Percentiles rank a stretch among this genome's conserved stretches.
Conservation (phyloP, 2,797 vertebrate species). For the Lithobates pipiens region DNA sequence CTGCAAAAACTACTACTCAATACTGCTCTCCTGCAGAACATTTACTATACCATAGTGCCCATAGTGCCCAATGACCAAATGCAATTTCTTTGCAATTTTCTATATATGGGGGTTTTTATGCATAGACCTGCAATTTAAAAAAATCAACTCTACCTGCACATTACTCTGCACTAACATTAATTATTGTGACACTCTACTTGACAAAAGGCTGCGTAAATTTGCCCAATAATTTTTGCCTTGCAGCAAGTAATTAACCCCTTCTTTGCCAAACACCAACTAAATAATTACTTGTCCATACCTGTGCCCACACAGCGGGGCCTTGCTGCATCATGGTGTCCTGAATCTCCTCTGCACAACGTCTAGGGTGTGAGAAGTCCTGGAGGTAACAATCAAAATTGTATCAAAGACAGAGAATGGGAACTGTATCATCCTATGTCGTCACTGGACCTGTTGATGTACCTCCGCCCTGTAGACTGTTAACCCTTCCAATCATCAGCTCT, state of each 20-base stretch:
- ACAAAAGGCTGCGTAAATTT: background rate
- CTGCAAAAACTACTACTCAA: no score
- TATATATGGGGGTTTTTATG: no score
- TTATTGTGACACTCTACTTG: background rate
- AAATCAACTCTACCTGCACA: background rate
- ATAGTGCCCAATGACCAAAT: no score
- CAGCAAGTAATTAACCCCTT: slow-evolving; percentile 16
- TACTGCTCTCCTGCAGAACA: no score
- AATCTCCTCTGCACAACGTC: slow-evolving; percentile 4
- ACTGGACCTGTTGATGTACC: slow-evolving; percentile 57
- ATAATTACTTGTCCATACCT: slow-evolving; percentile 37
- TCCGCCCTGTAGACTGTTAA: slow-evolving; percentile 56
- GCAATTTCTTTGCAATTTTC: no score
- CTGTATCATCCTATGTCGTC: slow-evolving; percentile 56
- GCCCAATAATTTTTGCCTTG: background rate
- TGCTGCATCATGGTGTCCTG: slow-evolving; percentile 26
- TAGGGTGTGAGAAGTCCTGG: slow-evolving; percentile 24
- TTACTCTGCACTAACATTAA: background rate
- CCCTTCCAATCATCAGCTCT: slow-evolving; percentile 23
- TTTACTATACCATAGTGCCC: no score
- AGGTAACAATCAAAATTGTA: slow-evolving; percentile 57
- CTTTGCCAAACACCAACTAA: background rate
- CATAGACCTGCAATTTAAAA: background rate
- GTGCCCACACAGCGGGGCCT: background rate
- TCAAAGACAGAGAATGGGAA: slow-evolving; percentile 56